phyloP scores from a whole-genome alignment of 2,888 invertebrate genomes.

The Netelia inedita region DNA sequence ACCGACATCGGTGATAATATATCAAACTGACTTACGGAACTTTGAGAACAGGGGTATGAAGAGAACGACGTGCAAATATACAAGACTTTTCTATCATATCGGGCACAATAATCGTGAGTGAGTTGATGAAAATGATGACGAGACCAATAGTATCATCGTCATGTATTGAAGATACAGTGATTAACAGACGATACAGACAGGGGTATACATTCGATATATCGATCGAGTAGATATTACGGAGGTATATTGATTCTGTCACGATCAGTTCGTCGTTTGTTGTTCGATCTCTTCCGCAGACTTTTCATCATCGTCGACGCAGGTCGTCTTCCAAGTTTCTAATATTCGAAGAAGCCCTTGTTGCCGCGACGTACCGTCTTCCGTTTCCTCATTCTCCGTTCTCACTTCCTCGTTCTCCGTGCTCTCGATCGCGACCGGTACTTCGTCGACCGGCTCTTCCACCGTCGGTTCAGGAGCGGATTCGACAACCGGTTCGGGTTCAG shows the following conservation, averaged over 20 bases:
- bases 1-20: slow-evolving; percentile 13
- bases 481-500: slow-evolving; percentile 60
- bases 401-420: slow-evolving; percentile 68
- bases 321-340: slow-evolving; percentile 68
- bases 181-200: slow-evolving; percentile 57
- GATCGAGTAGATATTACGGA: slow-evolving; percentile 21
- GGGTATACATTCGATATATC: slow-evolving; percentile 34
- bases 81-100: slow-evolving; percentile 10
- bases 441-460: slow-evolving; percentile 12
- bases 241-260: slow-evolving; percentile 30
- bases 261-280: slow-evolving; percentile 58
- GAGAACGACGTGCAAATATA: slow-evolving; percentile 56
- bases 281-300: slow-evolving; percentile 46
- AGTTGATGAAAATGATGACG: slow-evolving; percentile 44
- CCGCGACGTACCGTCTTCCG: slow-evolving; percentile 75
- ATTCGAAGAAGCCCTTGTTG: slow-evolving; percentile 68
- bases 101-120: slow-evolving; percentile 21
- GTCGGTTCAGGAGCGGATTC: slow-evolving; percentile 51
- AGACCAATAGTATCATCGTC: slow-evolving; percentile 52
- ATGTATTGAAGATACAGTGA: slow-evolving; percentile 63
- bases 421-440: slow-evolving; percentile 23
- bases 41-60: background rate
- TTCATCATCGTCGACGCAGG: slow-evolving; percentile 54
- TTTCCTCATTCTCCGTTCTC: slow-evolving; percentile 55
- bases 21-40: slow-evolving; percentile 63